Evolutionary conservation across 2,113 vertebrate genomes (phyloP).

Genomic region (Aegithalos caudatus): DNA sequence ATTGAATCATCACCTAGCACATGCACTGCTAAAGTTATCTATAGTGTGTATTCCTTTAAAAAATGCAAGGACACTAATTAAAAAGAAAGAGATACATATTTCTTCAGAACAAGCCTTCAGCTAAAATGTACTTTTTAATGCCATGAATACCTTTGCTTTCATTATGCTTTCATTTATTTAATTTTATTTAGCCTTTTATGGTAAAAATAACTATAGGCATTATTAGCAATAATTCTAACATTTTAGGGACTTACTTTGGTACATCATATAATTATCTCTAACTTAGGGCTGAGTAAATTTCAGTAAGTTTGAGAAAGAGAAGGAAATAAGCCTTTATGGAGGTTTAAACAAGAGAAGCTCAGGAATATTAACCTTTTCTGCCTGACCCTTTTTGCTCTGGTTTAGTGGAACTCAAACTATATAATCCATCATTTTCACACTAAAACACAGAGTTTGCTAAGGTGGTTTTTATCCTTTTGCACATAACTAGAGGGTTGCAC

Average conservation of each 20-base stretch:
- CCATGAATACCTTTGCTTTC: neutral
- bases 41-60: constrained; percentile 27
- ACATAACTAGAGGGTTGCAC: neutral
- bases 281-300: constrained; percentile 63
- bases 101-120: constrained; percentile 34
- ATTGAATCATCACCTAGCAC: constrained; percentile 37
- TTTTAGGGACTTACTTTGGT: constrained; percentile 56
- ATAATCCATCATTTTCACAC: neutral
- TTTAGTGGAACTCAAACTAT: neutral
- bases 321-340: constrained; percentile 43
- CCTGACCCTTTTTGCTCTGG: neutral
- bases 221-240: constrained; percentile 52
- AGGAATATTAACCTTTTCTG: constrained; percentile 5
- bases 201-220: constrained; percentile 18
- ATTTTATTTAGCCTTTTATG: constrained; percentile 38
- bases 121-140: neutral
- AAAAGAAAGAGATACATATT: constrained; percentile 16
- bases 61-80: constrained; percentile 22
- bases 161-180: constrained; percentile 18
- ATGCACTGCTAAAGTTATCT: neutral
- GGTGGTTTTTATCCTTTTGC: neutral
- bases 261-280: constrained; percentile 60
- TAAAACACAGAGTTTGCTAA: neutral
- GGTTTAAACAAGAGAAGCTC: constrained; percentile 29
- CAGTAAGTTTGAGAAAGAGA: constrained; percentile 10